Percentiles rank a stretch among this genome's conserved stretches.
These are phyloP conservation scores for Scaptodrosophila lebanonensis DNA, from an alignment of 1,140 invertebrate species.

Conservation along the genomic window DNA sequence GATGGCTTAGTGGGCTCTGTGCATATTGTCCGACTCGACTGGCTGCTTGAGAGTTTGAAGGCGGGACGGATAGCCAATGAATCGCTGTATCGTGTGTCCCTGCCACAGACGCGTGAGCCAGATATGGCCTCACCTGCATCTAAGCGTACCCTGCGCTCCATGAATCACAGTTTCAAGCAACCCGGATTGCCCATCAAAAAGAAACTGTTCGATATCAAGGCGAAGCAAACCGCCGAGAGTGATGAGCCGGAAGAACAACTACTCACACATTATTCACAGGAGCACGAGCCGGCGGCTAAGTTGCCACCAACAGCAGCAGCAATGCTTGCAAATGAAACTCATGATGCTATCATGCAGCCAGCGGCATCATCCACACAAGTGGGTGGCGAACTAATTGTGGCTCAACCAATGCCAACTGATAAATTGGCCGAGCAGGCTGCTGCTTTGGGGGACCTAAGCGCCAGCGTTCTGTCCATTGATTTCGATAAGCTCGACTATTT, in stretches of 20 bases:
- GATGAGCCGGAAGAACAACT: conserved; percentile 22
- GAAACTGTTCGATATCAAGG: conserved; percentile 57
- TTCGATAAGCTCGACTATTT: conserved; percentile 75
- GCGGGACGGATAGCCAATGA: conserved; percentile 81
- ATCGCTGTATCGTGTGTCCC: conserved; percentile 76
- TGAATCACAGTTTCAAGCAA: conserved; percentile 76
- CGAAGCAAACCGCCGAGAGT: neutral
- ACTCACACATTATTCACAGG: conserved; percentile 61
- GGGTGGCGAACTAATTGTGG: neutral
- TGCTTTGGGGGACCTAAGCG: conserved; percentile 52
- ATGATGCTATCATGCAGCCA: neutral
- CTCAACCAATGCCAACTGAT: too few relatives aligned
- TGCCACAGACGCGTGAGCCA: conserved; percentile 45
- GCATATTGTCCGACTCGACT: conserved; percentile 83
- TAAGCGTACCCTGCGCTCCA: conserved; percentile 77
- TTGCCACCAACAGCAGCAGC: conserved; percentile 51
- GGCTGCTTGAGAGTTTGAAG: conserved; percentile 86
- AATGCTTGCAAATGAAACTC: conserved; percentile 41
- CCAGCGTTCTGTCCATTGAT: conserved; percentile 58
- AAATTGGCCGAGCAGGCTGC: too few relatives aligned
- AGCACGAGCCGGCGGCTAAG: conserved; percentile 56
- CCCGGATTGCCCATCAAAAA: conserved; percentile 55
- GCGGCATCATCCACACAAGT: neutral
- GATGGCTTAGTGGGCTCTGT: conserved; percentile 76
- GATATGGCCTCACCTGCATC: conserved; percentile 81